Conservation (phyloP, 2,888 invertebrate species). For the Cryptocephalus moraei region DNA sequence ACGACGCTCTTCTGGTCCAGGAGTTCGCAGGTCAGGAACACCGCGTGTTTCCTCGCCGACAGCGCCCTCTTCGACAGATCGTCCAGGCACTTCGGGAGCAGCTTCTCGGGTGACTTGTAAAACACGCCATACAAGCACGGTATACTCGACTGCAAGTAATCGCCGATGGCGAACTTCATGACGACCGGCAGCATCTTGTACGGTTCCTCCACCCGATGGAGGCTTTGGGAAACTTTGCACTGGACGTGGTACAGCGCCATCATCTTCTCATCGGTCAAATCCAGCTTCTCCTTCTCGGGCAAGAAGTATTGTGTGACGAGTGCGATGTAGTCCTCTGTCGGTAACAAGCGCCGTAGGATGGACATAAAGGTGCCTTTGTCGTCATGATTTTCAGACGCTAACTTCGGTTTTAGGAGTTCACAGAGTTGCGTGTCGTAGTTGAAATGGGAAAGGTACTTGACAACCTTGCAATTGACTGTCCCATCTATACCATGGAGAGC, state of each 20-base stretch:
- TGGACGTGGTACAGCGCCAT: conserved; percentile 13
- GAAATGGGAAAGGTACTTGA: conserved; percentile 8
- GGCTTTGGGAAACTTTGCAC: conserved; percentile 8
- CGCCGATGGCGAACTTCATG: conserved; percentile 15
- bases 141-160: conserved; percentile 15
- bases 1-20: conserved; percentile 8
- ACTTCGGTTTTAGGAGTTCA: background rate
- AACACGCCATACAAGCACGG: conserved; percentile 14
- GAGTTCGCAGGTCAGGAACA: conserved; percentile 14
- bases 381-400: background rate
- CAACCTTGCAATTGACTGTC: background rate
- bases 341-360: conserved; percentile 9
- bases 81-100: conserved; percentile 9
- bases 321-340: conserved; percentile 12
- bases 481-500: background rate
- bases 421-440: conserved; percentile 5
- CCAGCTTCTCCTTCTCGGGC: conserved; percentile 14
- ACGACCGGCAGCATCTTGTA: conserved; percentile 11
- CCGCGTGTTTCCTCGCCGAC: conserved; percentile 18
- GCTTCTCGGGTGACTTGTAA: conserved; percentile 14
- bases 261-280: conserved; percentile 10
- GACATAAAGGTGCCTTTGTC: background rate
- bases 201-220: conserved; percentile 9
- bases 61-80: conserved; percentile 13
- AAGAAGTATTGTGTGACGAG: conserved; percentile 11